These are phyloP conservation scores for Hypocryptadius cinnamomeus DNA, from an alignment of 2,113 vertebrate genomes.

Conservation along the genomic window DNA sequence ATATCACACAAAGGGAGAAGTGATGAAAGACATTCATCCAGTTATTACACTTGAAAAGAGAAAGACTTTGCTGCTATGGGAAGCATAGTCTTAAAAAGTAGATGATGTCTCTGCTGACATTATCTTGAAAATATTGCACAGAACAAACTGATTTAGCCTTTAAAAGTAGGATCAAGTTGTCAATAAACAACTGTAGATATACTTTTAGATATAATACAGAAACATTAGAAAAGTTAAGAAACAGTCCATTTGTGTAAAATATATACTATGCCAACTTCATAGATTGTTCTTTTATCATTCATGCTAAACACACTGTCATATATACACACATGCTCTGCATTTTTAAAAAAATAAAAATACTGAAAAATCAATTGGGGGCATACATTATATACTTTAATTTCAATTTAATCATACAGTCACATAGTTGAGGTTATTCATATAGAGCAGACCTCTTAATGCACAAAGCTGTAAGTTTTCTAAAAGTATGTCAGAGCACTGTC, in stretches of 20 bases:
- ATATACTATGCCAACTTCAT: not conserved
- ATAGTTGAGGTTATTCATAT: not conserved
- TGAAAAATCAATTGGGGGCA: not conserved
- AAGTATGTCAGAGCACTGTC: not conserved
- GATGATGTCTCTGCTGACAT: not conserved
- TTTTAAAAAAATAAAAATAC: not conserved
- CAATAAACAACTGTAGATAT: not conserved
- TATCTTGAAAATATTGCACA: not conserved
- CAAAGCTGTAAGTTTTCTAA: not conserved
- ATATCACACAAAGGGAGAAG: not conserved
- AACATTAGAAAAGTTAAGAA: not conserved
- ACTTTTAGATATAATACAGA: not conserved
- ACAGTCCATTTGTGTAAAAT: not conserved
- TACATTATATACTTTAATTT: not conserved
- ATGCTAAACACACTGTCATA: not conserved
- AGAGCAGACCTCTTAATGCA: not conserved
- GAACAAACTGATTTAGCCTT: not conserved
- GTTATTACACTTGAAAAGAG: not conserved
- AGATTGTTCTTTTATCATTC: not conserved
- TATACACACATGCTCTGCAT: not conserved
- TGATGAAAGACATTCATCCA: not conserved
- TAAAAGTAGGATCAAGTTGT: not conserved
- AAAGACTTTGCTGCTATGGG: not conserved
- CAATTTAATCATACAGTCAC: not conserved
- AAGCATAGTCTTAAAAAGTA: not conserved